A percentile compares a stretch with the other conserved stretches of the same genome.
These are phyloP conservation scores for Amphipyra berbera DNA, from an alignment of 2,888 invertebrate species.

Conservation along the genomic window DNA sequence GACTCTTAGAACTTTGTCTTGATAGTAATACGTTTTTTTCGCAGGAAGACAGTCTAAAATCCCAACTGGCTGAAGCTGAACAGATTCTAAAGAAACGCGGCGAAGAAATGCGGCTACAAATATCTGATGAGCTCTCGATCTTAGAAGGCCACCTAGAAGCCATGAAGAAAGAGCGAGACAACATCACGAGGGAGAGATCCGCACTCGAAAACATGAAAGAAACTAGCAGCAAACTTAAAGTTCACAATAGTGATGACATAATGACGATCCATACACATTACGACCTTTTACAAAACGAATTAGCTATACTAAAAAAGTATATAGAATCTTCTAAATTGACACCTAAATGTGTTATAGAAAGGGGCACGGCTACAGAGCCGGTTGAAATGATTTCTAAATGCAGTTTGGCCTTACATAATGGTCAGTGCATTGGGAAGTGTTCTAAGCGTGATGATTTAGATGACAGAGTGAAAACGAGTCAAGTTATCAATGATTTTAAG, in stretches of 20 bases:
- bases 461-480: slow-evolving; percentile 63
- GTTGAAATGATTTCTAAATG: slow-evolving; percentile 51
- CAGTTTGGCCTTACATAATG: slow-evolving; percentile 71
- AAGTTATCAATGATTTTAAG: slow-evolving; percentile 81
- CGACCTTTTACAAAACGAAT: slow-evolving; percentile 72
- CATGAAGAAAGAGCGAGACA: slow-evolving; percentile 77
- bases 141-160: slow-evolving; percentile 72
- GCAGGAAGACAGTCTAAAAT: slow-evolving; percentile 78
- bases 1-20: too few relatives aligned
- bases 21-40: slow-evolving; percentile 1
- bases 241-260: slow-evolving; percentile 60
- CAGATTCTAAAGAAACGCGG: slow-evolving; percentile 70
- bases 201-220: slow-evolving; percentile 58
- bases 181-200: slow-evolving; percentile 70
- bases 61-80: slow-evolving; percentile 76
- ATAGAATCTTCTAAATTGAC: slow-evolving; percentile 66
- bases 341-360: slow-evolving; percentile 71
- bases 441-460: slow-evolving; percentile 58
- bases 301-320: slow-evolving; percentile 71
- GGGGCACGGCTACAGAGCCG: slow-evolving; percentile 70
- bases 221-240: slow-evolving; percentile 30
- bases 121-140: slow-evolving; percentile 74
- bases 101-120: slow-evolving; percentile 79
- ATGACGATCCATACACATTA: slow-evolving; percentile 61
- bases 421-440: slow-evolving; percentile 55